Percentiles rank a stretch among this genome's conserved stretches.
Evolutionary conservation across 2,888 invertebrate genomes (phyloP).

Genomic region (Eurytoma californica): DNA sequence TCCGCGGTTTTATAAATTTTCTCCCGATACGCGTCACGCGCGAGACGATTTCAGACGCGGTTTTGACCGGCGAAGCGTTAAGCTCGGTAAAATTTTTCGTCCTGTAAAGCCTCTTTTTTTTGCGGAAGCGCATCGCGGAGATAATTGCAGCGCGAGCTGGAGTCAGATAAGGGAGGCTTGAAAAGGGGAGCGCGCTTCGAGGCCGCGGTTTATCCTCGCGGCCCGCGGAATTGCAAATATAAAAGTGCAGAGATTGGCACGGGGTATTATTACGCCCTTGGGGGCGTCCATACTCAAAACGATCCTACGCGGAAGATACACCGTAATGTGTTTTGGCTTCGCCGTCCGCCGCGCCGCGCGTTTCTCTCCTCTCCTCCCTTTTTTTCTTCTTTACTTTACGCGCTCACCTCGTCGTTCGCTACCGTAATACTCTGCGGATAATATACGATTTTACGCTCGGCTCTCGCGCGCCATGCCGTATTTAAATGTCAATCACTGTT

Average conservation of each 20-base stretch:
- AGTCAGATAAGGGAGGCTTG: neutral
- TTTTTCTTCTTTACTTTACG: neutral
- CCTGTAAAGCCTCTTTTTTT: neutral
- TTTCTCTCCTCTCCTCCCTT: no score
- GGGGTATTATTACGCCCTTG: slow-evolving; percentile 23
- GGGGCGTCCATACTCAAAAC: slow-evolving; percentile 11
- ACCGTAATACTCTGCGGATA: neutral
- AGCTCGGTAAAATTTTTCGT: neutral
- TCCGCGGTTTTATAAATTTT: neutral
- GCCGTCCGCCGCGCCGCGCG: neutral
- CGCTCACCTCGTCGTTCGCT: neutral
- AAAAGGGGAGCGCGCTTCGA: neutral
- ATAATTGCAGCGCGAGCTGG: no score
- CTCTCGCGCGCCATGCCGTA: no score
- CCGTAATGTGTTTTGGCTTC: slow-evolving; percentile 40
- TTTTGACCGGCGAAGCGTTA: neutral
- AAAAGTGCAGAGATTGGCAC: slow-evolving; percentile 35
- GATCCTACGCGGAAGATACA: slow-evolving; percentile 15
- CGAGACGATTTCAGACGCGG: neutral
- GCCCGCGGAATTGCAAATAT: slow-evolving; percentile 24
- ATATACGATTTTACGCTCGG: slow-evolving; percentile 1
- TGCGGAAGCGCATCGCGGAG: neutral
- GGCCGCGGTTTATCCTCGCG: neutral
- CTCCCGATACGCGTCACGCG: neutral
- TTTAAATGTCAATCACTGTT: no score